Base-by-base conservation (phyloP, 2,797 vertebrate species). In the Manis crassicaudata region DNA sequence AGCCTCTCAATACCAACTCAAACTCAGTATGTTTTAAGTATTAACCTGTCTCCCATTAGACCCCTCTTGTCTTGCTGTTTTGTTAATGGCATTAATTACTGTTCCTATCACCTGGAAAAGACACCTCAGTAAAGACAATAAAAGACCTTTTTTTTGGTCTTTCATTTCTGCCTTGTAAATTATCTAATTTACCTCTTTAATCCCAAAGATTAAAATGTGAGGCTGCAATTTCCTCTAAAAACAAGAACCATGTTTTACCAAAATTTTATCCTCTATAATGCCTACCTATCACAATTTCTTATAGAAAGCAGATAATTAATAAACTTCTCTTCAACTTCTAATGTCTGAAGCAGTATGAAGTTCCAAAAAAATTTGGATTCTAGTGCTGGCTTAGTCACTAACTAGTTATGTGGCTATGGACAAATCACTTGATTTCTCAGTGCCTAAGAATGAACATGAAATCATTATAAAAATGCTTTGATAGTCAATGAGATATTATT, bases 401-500 rank as follows among this genome's bases (percentile, higher is more conserved):
- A 79, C 46, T 54, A 83, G 5, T 29, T 89, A 17, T 62, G 29
- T 29, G 46, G 40, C 60, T 82, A 50, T 43, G 54, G 62, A 77
- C 52, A 85, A 73, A 86, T 82, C 50, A 80, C 23, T 92, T 92
- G 18, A 88, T 62, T 80, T 96, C 60, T 92, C 75, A 88, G 29
- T 85, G 56, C 21, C 21, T 40, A 88, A 62, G 65, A 91, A 77
- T 72, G 17, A 88, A 92, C 76, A 87, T 60, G 80, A 93, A 92
- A 88, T 62, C 50, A 85, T 23, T 77, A 40, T 43, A 82, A 54
- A 94, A 94, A 81, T 96, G 60, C 54, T 93, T 87, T 92, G 65
- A 92, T 93, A 87, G 58, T 89, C 68, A 90, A 50, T 52, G 46
- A 84, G 60, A 56, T 56, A 80, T 32, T 79, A 84, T 46, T 92